Percentiles rank a stretch among this genome's conserved stretches.
phyloP scores from a whole-genome alignment of 1,140 invertebrate genomes.

The Microplitis demolitor region DNA sequence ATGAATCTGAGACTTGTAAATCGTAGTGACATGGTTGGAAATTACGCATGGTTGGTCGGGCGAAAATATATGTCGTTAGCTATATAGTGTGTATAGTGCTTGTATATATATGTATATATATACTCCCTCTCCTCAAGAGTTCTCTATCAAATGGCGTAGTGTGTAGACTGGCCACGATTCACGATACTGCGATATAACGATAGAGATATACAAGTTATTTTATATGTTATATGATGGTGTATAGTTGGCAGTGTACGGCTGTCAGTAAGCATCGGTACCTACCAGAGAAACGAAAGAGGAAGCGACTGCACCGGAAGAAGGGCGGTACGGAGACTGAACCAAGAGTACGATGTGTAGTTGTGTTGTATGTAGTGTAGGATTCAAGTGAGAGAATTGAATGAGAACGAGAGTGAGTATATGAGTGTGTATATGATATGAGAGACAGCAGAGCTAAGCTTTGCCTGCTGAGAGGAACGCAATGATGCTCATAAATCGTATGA shows the following conservation, averaged over 20 bases:
- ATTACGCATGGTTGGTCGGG: slow-evolving; percentile 21
- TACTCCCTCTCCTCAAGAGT: not conserved
- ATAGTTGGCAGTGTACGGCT: not conserved
- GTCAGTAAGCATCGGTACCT: slow-evolving; percentile 2
- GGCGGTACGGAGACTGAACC: slow-evolving; percentile 7
- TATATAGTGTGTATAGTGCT: too few species aligned
- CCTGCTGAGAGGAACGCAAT: slow-evolving; percentile 5
- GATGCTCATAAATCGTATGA: slow-evolving; percentile 20
- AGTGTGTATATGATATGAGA: not conserved
- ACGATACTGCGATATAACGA: too few species aligned
- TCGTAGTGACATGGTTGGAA: slow-evolving; percentile 13
- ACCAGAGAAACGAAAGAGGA: slow-evolving; percentile 22
- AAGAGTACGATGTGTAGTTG: not conserved
- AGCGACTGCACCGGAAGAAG: slow-evolving; percentile 25
- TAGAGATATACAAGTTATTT: too few species aligned
- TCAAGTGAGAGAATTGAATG: too few species aligned
- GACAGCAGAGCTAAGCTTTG: not conserved
- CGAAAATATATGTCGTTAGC: slow-evolving; percentile 2
- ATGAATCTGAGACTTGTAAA: slow-evolving; percentile 8
- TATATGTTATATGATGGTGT: not conserved
- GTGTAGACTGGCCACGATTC: not conserved
- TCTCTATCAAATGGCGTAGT: not conserved
- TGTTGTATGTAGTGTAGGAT: not conserved
- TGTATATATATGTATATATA: not conserved
- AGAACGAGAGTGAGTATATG: not conserved